Evolutionary conservation across 2,888 invertebrate species (phyloP).

Genomic region (Pammene aurita): DNA sequence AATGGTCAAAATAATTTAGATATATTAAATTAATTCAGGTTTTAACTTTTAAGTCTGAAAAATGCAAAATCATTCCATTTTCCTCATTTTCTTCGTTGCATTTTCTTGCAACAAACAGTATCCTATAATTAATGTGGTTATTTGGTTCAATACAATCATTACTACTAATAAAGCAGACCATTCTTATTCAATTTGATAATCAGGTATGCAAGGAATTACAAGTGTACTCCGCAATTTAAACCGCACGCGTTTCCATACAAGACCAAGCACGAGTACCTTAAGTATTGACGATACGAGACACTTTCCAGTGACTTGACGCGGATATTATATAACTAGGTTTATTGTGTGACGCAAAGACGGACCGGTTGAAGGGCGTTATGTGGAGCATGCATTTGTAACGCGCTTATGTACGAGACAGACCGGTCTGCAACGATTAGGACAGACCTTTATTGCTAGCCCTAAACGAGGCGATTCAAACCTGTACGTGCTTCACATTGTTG

Average conservation of each 20-base stretch:
- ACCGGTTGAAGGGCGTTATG: conserved; percentile 39
- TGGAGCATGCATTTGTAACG: conserved; percentile 29
- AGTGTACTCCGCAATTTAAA: conserved; percentile 1
- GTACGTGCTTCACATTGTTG: neutral
- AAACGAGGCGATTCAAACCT: conserved; percentile 12
- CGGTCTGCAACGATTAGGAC: conserved; percentile 23
- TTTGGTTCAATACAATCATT: conserved; percentile 2
- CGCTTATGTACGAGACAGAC: conserved; percentile 18
- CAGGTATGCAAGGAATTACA: conserved; percentile 26
- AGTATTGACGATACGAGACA: neutral
- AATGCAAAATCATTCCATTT: no score
- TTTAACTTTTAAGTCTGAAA: no score
- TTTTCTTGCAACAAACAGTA: neutral
- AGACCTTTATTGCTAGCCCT: conserved; percentile 18
- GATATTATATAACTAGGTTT: conserved; percentile 6
- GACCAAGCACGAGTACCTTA: conserved; percentile 6
- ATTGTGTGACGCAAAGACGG: conserved; percentile 17
- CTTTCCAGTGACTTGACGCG: neutral
- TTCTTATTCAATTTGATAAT: conserved; percentile 26
- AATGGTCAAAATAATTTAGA: no score
- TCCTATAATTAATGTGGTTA: neutral
- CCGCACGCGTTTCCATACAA: neutral
- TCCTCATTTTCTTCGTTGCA: no score
- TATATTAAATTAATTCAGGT: no score
- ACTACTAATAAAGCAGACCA: conserved; percentile 7